phyloP scores from a whole-genome alignment of 2,113 vertebrate species.

The Sylvia atricapilla region DNA sequence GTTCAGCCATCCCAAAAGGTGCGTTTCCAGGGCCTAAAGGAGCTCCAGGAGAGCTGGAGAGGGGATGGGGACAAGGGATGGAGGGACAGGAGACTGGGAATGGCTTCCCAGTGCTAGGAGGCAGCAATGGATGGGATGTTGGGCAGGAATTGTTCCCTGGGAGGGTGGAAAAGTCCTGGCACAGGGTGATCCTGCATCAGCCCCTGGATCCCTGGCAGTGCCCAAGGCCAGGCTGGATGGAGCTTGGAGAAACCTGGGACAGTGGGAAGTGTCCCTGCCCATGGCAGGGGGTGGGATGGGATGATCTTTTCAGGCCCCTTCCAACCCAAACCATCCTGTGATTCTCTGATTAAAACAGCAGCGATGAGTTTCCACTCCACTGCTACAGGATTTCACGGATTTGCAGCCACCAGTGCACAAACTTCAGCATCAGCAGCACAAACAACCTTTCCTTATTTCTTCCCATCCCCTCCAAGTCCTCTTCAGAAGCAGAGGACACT shows the following conservation, averaged over 20 bases:
- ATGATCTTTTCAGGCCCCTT: background rate
- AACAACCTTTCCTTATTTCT: background rate
- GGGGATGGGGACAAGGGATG: rapidly evolving
- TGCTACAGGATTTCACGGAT: background rate
- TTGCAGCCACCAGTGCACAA: background rate
- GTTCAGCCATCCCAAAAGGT: background rate
- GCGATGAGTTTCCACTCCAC: rapidly evolving
- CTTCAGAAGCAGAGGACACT: background rate
- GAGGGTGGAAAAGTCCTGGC: background rate
- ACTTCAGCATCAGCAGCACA: background rate
- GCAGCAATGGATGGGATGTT: rapidly evolving
- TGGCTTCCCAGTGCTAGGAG: background rate
- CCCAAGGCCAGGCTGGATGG: background rate
- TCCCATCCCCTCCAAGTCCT: background rate
- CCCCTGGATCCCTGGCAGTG: background rate
- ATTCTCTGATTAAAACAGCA: background rate
- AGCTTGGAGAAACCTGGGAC: background rate
- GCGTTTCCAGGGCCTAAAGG: rapidly evolving
- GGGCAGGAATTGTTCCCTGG: rapidly evolving
- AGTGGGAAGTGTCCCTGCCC: background rate
- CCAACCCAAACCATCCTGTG: background rate
- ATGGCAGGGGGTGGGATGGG: background rate
- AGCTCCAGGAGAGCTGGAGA: background rate
- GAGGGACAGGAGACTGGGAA: background rate
- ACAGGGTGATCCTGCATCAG: background rate